Base-by-base conservation (phyloP, 2,797 vertebrate species). In the Nasua narica region DNA sequence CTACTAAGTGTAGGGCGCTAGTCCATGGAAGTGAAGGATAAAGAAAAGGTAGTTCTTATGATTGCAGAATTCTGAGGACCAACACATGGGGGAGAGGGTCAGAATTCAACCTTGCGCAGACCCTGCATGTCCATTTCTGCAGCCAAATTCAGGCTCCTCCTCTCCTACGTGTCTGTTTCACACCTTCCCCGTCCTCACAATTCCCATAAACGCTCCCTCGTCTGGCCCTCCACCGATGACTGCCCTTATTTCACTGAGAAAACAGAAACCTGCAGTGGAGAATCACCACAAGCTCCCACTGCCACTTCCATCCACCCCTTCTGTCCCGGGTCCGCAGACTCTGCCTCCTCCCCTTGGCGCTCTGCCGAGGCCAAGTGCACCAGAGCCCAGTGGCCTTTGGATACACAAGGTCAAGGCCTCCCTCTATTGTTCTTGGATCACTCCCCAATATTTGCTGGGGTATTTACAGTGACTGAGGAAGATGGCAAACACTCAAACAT, bases 21-120 rank as follows among this genome's bases (percentile, higher is more conserved):
- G 46, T 56, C 40, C 32, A 43, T 7, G 5, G 15, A 56, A 52
- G 48, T n/a, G 77, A 43, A 35, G 56, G 43, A 37, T 1, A 40
- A 29, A 60, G 23, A 5, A 84, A 15, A 67, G 40, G 27, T 1
- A 29, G 70, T 40, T 14, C 15, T 91, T 37, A 27, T 58, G 58
- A 48, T 2, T 32, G 29, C 0, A n/a, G 46, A 62, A 72, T 67
- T 62, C 58, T 91, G 46, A 86, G n/a, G 43, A 54, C 18, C 52
- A 27, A 4, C 5, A 19, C 1, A 4, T 9, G 7, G 32, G 1
- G 37, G 15, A 10, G 1, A 2, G 10, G 79, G 14, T 13, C 52
- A 83, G 87, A 60, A 52, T 60, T 25, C 23, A 21, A 67, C 65
- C 52, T 52, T 21, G 32, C 72, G 52, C 35, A 77, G 93, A 81